Evolutionary conservation across 30 jellyfish, hydroid and myxozoan genomes (phyloP).

Genomic region (Turritopsis rubra): DNA sequence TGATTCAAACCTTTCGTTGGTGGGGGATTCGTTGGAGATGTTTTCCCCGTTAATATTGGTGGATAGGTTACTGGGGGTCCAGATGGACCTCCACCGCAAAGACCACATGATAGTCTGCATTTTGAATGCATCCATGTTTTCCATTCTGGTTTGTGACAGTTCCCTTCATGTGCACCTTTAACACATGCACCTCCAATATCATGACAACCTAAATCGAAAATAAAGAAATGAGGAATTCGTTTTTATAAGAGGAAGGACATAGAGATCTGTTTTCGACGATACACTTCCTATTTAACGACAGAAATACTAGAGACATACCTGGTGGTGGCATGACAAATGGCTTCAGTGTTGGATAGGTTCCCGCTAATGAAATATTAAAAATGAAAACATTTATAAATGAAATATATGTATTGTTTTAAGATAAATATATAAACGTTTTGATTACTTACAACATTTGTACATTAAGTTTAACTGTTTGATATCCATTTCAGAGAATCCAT

Average conservation of each 20-base stretch:
- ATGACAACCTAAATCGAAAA: conserved; percentile 30
- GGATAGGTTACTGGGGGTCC: conserved; percentile 23
- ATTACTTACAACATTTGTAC: conserved; percentile 19
- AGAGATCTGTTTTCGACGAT: not conserved
- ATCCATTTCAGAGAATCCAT: conserved; percentile 8
- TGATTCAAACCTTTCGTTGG: too few relatives aligned
- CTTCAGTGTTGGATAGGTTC: conserved; percentile 14
- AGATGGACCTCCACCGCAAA: conserved; percentile 25
- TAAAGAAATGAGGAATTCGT: not conserved
- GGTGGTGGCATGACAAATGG: conserved; percentile 12
- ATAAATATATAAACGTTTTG: not conserved
- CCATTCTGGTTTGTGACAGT: conserved; percentile 21
- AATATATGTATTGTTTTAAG: too few relatives aligned
- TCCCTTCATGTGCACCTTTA: conserved; percentile 14
- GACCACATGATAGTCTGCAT: conserved; percentile 23
- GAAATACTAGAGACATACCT: too few relatives aligned
- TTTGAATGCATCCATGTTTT: not conserved
- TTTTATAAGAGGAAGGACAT: too few relatives aligned
- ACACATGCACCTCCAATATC: conserved; percentile 27
- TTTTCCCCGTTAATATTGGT: too few relatives aligned
- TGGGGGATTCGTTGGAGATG: too few relatives aligned
- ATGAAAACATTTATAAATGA: too few relatives aligned
- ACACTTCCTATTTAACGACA: too few relatives aligned
- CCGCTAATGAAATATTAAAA: not conserved
- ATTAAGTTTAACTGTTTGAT: not conserved